A percentile compares a stretch with the other conserved stretches of the same genome.
These are phyloP conservation scores for Carassius gibelio DNA, from an alignment of 2,113 vertebrate genomes.

Conservation along the genomic window DNA sequence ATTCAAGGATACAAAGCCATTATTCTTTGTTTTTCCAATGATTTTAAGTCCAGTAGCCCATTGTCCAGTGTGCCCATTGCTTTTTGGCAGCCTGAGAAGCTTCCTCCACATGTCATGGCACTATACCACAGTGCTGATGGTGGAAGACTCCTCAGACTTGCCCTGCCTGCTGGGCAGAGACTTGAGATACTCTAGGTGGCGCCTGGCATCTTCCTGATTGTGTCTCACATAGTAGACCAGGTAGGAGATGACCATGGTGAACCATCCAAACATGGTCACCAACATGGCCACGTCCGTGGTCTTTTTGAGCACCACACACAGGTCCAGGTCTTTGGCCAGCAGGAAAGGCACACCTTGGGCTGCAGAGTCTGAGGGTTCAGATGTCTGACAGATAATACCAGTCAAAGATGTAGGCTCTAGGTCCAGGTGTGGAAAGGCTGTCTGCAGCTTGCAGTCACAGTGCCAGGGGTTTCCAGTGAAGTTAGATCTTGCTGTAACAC, in stretches of 20 bases:
- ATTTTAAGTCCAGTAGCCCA: background rate
- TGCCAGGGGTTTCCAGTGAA: conserved; percentile 93
- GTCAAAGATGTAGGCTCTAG: conserved; percentile 81
- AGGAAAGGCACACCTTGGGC: conserved; percentile 87
- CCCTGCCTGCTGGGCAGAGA: conserved; percentile 85
- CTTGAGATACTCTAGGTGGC: conserved; percentile 91
- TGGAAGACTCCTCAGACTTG: conserved; percentile 90
- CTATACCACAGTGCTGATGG: conserved; percentile 93
- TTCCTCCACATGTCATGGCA: conserved; percentile 26
- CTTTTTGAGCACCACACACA: conserved; percentile 86
- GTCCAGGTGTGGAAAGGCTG: conserved; percentile 82
- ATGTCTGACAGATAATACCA: conserved; percentile 87
- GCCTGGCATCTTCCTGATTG: conserved; percentile 91
- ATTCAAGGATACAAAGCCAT: background rate
- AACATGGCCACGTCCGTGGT: conserved; percentile 96
- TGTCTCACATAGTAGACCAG: conserved; percentile 92
- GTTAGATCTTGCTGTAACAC: conserved; percentile 86
- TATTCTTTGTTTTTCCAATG: background rate
- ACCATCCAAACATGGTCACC: conserved; percentile 98
- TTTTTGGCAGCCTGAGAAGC: conserved; percentile 34
- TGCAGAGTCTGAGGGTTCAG: conserved; percentile 82
- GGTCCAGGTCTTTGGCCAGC: conserved; percentile 82
- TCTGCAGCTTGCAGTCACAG: conserved; percentile 94
- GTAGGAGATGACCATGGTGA: conserved; percentile 94
- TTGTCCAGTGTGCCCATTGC: conserved; percentile 57